Evolutionary conservation across 2,888 invertebrate genomes (phyloP).

Genomic region (Dastarcus helophoroides): DNA sequence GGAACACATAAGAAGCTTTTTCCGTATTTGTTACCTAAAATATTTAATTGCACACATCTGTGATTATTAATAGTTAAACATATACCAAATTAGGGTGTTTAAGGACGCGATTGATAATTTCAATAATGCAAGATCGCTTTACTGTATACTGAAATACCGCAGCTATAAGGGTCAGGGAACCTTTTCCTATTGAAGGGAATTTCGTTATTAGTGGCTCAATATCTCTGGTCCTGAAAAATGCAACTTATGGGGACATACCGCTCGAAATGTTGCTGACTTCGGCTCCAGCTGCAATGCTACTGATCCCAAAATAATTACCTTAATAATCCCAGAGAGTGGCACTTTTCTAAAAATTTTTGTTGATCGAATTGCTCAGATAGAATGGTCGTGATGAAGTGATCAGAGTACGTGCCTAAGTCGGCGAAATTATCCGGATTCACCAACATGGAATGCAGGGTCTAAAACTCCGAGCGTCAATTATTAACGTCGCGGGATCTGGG

Average conservation of each 20-base stretch:
- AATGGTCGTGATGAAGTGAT: too few species aligned
- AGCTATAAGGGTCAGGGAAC: neutral
- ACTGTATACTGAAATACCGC: neutral
- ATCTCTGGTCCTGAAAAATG: neutral
- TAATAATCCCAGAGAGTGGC: neutral
- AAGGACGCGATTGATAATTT: neutral
- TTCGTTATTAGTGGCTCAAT: neutral
- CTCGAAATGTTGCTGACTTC: neutral
- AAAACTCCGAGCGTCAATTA: neutral
- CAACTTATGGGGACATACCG: neutral
- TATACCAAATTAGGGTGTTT: neutral
- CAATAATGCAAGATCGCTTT: neutral
- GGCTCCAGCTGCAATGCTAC: too few species aligned
- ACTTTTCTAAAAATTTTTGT: neutral
- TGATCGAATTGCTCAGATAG: neutral
- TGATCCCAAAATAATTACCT: too few species aligned
- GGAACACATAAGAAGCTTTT: neutral
- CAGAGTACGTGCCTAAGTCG: neutral
- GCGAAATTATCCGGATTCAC: neutral
- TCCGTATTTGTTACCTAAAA: neutral
- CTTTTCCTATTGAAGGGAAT: constrained; percentile 1
- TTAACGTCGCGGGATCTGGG: neutral
- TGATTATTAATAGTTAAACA: neutral
- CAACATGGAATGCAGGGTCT: neutral
- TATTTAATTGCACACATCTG: neutral